Base-by-base conservation (phyloP, 2,113 vertebrate genomes). In the Phalacrocorax carbo region DNA sequence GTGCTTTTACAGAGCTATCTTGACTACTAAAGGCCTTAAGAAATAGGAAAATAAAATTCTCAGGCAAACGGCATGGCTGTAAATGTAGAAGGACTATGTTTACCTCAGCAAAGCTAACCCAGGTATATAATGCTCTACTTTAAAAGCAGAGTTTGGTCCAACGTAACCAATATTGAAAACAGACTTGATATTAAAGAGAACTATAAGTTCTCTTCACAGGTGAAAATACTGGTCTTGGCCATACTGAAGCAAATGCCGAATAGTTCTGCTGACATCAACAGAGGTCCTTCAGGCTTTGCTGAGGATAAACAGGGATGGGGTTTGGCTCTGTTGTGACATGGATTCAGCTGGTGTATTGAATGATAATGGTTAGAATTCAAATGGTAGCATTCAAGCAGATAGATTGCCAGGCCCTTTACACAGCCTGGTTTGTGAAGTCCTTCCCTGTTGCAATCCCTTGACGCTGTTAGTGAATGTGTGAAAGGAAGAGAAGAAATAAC, bases 41-140 rank as follows among this genome's bases (percentile, higher is more conserved):
- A 76, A 96, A 44, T 21, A 76, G 51, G 23, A 77, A 82, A 96
- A 88, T 86, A 88, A 94, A 91, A 90, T 78, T 75, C 82, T 77
- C 25, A n/a, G 23, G 89, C 66, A 76, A 86, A 82, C 30, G 55
- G 48, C 52, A n/a, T 2, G 12, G 32, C 2, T 84, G 15, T 68
- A 48, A 93, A 51, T 32, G 27, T 52, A 52, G 51, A 83, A 88
- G 66, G 76, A 44, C 38, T 48, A 2, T 46, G 78, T 91, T 95
- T 58, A 78, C 78, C 66, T 88, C 52, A 88, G 75, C 7, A 13
- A 85, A 81, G 58, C 84, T 88, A 73, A 93, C 73, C 89, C 0
- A 0, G 42, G n/a, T 51, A 7, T 70, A 23, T 54, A 86, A 48
- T 73, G 46, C 29, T 79, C 36, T 64, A 21, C 84, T 65, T 29